These are phyloP conservation scores for Vulpes ferrilata DNA, from an alignment of 2,113 vertebrate species.

Conservation along the genomic window DNA sequence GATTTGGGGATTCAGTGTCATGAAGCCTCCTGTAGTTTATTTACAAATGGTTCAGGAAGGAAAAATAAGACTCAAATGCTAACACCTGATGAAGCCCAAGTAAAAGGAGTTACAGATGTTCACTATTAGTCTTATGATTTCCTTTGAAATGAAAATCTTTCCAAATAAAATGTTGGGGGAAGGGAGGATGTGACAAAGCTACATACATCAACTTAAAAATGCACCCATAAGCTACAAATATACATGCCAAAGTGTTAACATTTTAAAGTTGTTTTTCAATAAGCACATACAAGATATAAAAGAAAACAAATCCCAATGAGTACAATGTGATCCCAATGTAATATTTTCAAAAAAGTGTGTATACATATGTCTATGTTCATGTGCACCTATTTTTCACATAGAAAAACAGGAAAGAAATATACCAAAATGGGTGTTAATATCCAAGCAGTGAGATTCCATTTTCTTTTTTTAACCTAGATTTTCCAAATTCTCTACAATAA, in stretches of 20 bases:
- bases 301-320: background rate
- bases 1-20: background rate
- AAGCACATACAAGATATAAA: background rate
- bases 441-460: background rate
- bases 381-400: background rate
- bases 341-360: background rate
- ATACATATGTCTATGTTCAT: background rate
- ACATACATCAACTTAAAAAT: conserved; percentile 8
- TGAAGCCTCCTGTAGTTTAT: background rate
- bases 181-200: background rate
- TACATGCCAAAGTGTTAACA: background rate
- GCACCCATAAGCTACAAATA: background rate
- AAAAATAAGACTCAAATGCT: background rate
- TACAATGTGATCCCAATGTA: background rate
- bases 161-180: background rate
- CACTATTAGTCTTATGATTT: background rate
- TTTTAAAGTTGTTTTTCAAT: background rate
- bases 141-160: conserved; percentile 31
- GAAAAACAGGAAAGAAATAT: background rate
- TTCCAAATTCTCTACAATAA: background rate
- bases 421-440: background rate
- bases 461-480: background rate
- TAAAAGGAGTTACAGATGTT: background rate
- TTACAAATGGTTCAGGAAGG: background rate
- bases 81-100: background rate